phyloP scores from a whole-genome alignment of 2,797 vertebrate species.

The Clarias pachynema region DNA sequence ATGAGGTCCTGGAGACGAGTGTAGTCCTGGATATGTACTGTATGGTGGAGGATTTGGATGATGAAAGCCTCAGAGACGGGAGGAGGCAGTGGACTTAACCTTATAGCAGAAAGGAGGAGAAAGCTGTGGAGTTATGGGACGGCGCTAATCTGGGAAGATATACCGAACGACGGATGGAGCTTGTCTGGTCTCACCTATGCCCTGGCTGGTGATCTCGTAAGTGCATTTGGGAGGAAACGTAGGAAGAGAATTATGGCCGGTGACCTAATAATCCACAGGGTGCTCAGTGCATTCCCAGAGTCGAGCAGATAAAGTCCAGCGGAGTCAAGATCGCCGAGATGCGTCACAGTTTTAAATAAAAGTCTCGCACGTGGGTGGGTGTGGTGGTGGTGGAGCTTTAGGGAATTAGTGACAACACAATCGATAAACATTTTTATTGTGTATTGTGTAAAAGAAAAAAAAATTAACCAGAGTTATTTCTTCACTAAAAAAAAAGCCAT shows the following conservation, averaged over 20 bases:
- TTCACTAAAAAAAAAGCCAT: too few species aligned
- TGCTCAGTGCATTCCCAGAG: slow-evolving; percentile 33
- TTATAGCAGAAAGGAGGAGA: slow-evolving; percentile 31
- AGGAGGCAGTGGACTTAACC: slow-evolving; percentile 2
- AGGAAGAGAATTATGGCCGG: slow-evolving; percentile 58
- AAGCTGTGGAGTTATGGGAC: slow-evolving; percentile 45
- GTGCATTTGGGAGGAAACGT: slow-evolving; percentile 61
- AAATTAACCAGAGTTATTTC: too few species aligned
- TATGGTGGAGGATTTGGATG: slow-evolving; percentile 66
- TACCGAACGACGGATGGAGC: slow-evolving; percentile 55
- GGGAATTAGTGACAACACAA: background rate
- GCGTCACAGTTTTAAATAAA: background rate
- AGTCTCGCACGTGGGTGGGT: background rate
- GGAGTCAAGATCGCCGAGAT: slow-evolving; percentile 50
- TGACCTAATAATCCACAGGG: slow-evolving; percentile 55
- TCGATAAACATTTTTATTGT: background rate
- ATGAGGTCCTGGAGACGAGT: slow-evolving; percentile 63
- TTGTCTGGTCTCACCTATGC: slow-evolving; percentile 42
- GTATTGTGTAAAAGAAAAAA: background rate
- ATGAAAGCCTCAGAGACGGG: slow-evolving; percentile 59
- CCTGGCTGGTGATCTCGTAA: slow-evolving; percentile 62
- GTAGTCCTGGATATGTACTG: slow-evolving; percentile 54
- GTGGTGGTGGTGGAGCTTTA: background rate
- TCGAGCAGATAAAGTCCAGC: slow-evolving; percentile 63
- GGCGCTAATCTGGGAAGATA: slow-evolving; percentile 57